Base-by-base conservation (phyloP, 2,797 vertebrate genomes). In the Neostethus bicornis region DNA sequence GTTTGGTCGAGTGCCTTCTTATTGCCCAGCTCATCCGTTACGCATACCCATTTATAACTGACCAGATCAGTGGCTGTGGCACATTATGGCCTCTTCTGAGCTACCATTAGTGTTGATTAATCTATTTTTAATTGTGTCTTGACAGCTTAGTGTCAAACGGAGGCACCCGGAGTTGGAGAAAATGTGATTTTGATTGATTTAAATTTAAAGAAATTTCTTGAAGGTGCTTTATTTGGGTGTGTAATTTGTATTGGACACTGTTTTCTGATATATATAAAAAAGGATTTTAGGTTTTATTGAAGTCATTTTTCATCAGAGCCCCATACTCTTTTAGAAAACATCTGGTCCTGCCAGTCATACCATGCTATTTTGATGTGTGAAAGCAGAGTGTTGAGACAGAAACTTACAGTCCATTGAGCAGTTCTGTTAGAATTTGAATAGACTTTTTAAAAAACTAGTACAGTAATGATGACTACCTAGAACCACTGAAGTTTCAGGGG, bases 331-430 rank as follows among this genome's bases (percentile, higher is more conserved):
- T 39, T 35, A 17, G 13, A 17, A 39, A 49, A 48, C 46, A 70
- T 66, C 60, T 70, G 42, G 32, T 51, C 20, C 60, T 0, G 3
- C 5, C 35, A 45, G 26, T 49, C 26, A 23, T 16, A 5, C 35
- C 54, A 28, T 46, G 3, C 14, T 26, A 10, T 54, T 4, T 39
- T 14, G 5, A 13, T 44, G 16, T 25, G 19, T 39, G 25, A 51
- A 60, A 58, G 47, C 28, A 23, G 7, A 10, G 25, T 48, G 52
- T 65, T 52, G 24, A 50, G 42, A 49, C 38, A 51, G 7, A 51
- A 34, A 32, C 24, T 46, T 56, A 13, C 25, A 47, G 10, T 42
- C n/a, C 46, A 45, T 3, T 9, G 28, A 17, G n/a, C 19, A 51
- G 17, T 41, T 52, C 14, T 28, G 19, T 48, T 64, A 1, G 48